These are phyloP conservation scores for Bradypodion pumilum DNA, from an alignment of 2,797 vertebrate genomes.

Conservation along the genomic window DNA sequence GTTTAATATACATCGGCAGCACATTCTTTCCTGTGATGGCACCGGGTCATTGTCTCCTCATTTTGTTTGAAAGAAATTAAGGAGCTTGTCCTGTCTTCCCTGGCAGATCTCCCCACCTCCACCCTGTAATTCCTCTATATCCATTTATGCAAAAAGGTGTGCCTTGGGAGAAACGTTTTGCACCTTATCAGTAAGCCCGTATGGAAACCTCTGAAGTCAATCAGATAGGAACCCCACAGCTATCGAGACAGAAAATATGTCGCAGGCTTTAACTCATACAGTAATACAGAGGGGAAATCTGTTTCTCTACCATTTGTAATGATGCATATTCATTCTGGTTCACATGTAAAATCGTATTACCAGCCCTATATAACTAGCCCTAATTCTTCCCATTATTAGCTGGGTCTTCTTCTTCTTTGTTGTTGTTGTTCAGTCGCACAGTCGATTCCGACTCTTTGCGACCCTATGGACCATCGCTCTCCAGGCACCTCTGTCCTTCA, in stretches of 20 bases:
- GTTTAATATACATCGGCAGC: conserved; percentile 72
- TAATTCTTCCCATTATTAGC: not conserved
- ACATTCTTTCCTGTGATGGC: conserved; percentile 69
- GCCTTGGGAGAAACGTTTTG: conserved; percentile 56
- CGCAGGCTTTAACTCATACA: conserved; percentile 66
- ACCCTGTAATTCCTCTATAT: conserved; percentile 16
- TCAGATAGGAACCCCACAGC: conserved; percentile 57
- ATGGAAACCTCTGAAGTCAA: conserved; percentile 60
- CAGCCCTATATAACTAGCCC: not conserved
- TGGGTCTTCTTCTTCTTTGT: not conserved
- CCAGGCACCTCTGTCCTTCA: too few species aligned
- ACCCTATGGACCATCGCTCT: too few species aligned
- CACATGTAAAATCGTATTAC: not conserved
- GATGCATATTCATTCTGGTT: not conserved
- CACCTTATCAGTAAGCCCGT: conserved; percentile 59
- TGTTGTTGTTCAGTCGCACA: too few species aligned
- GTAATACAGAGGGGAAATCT: conserved; percentile 45
- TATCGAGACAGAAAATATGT: conserved; percentile 65
- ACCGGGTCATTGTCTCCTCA: conserved; percentile 68
- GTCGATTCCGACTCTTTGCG: too few species aligned
- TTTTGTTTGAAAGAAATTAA: conserved; percentile 73
- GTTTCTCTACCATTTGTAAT: not conserved
- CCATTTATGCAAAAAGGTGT: conserved; percentile 61
- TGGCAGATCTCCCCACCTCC: conserved; percentile 55
- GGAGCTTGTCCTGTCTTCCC: conserved; percentile 64